Conservation (phyloP, 2,797 vertebrate species). For the Holocentrus rufus region DNA sequence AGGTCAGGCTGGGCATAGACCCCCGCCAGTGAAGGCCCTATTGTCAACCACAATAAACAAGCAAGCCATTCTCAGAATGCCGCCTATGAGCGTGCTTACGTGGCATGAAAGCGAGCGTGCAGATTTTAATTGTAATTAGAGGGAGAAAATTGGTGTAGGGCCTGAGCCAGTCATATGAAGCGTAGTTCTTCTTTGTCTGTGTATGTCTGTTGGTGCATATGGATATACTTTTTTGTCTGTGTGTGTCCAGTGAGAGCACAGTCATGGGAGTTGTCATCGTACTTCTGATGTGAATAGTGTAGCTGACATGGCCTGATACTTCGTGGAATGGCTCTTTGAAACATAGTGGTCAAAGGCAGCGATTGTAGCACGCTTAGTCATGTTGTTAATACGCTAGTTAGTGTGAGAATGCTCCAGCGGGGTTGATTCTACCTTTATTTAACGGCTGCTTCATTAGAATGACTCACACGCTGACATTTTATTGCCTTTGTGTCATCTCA, state of each 20-base stretch:
- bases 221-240: slow-evolving; percentile 23
- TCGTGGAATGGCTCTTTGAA: slow-evolving; percentile 56
- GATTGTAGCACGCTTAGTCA: slow-evolving; percentile 60
- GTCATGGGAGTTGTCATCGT: slow-evolving; percentile 48
- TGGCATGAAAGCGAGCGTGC: slow-evolving; percentile 75
- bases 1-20: slow-evolving; percentile 51
- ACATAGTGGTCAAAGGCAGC: slow-evolving; percentile 48
- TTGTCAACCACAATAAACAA: slow-evolving; percentile 77
- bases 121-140: slow-evolving; percentile 79
- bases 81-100: slow-evolving; percentile 46
- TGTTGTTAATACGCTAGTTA: slow-evolving; percentile 49
- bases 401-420: slow-evolving; percentile 46
- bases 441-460: slow-evolving; percentile 53
- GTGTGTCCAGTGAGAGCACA: slow-evolving; percentile 37
- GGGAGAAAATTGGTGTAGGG: slow-evolving; percentile 58
- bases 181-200: slow-evolving; percentile 4
- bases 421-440: slow-evolving; percentile 56
- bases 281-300: slow-evolving; percentile 58
- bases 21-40: slow-evolving; percentile 55
- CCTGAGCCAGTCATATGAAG: slow-evolving; percentile 53
- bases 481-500: slow-evolving; percentile 51
- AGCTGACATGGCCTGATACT: slow-evolving; percentile 54
- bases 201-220: slow-evolving; percentile 42
- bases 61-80: slow-evolving; percentile 69
- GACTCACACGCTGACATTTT: slow-evolving; percentile 67